These are phyloP conservation scores for Mesoligia furuncula DNA, from an alignment of 2,888 invertebrate genomes.

Conservation along the genomic window DNA sequence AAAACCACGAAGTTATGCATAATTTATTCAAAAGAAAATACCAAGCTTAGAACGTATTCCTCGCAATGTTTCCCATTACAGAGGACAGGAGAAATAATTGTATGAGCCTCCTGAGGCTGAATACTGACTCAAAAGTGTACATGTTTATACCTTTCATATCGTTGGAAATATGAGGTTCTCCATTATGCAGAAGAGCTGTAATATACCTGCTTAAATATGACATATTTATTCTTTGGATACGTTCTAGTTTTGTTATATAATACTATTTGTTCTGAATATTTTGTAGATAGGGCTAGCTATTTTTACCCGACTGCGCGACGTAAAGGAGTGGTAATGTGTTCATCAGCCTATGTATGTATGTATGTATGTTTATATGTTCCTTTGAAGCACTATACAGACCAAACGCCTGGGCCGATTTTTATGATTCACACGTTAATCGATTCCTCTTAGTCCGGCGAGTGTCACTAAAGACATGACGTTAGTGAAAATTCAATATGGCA, in stretches of 20 bases:
- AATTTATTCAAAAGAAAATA: slow-evolving; percentile 47
- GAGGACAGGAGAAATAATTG: slow-evolving; percentile 29
- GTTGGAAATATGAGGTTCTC: neutral
- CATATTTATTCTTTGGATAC: neutral
- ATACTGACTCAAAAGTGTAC: slow-evolving; percentile 17
- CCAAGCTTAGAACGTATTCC: slow-evolving; percentile 27
- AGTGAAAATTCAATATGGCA: no score
- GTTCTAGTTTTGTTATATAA: neutral
- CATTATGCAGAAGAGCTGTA: neutral
- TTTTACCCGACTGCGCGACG: no score
- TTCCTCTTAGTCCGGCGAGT: no score
- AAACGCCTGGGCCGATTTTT: no score
- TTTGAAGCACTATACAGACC: no score
- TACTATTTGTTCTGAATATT: neutral
- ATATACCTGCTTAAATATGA: neutral
- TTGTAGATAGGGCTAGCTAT: neutral
- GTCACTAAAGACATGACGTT: no score
- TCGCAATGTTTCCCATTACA: slow-evolving; percentile 23
- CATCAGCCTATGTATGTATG: no score
- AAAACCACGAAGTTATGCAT: slow-evolving; percentile 37
- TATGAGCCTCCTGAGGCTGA: slow-evolving; percentile 2
- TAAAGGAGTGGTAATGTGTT: no score
- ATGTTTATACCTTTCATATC: neutral
- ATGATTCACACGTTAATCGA: no score
- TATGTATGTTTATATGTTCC: no score